Percentiles rank a stretch among this genome's conserved stretches.
phyloP scores from a whole-genome alignment of 2,888 invertebrate genomes.

The Baronia brevicornis region DNA sequence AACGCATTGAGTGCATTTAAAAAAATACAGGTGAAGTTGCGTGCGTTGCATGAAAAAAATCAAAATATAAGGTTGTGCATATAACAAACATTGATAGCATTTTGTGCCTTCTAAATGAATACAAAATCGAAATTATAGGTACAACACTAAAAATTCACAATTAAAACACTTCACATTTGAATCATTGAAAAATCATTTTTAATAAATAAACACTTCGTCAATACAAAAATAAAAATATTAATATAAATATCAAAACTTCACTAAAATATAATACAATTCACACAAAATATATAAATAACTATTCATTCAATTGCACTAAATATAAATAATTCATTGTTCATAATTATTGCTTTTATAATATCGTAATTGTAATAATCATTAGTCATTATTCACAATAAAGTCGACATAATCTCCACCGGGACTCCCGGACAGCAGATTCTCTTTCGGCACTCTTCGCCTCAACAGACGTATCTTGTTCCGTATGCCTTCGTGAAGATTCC shows the following conservation, averaged over 20 bases:
- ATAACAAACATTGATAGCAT: too few species aligned
- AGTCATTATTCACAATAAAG: slow-evolving; percentile 64
- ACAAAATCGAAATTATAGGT: not conserved
- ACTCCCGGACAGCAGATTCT: slow-evolving; percentile 45
- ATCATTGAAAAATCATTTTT: slow-evolving; percentile 7
- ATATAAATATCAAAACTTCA: not conserved
- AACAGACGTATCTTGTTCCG: slow-evolving; percentile 42
- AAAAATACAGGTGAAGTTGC: not conserved
- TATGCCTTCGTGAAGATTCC: slow-evolving; percentile 46
- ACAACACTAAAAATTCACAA: not conserved
- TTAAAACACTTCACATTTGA: slow-evolving; percentile 6
- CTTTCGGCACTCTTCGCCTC: slow-evolving; percentile 45
- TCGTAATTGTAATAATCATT: slow-evolving; percentile 16
- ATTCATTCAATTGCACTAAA: not conserved
- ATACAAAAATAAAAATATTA: slow-evolving; percentile 10
- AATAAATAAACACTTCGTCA: not conserved
- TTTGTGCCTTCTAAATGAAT: not conserved
- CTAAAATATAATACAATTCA: not conserved
- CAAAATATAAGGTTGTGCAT: too few species aligned
- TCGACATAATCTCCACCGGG: slow-evolving; percentile 56
- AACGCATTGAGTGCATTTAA: too few species aligned
- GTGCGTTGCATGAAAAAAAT: slow-evolving; percentile 1
- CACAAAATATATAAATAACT: not conserved
- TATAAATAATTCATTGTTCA: not conserved
- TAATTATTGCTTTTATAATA: not conserved